Base-by-base conservation (phyloP, 2,888 invertebrate genomes). In the Andrena camellia region DNA sequence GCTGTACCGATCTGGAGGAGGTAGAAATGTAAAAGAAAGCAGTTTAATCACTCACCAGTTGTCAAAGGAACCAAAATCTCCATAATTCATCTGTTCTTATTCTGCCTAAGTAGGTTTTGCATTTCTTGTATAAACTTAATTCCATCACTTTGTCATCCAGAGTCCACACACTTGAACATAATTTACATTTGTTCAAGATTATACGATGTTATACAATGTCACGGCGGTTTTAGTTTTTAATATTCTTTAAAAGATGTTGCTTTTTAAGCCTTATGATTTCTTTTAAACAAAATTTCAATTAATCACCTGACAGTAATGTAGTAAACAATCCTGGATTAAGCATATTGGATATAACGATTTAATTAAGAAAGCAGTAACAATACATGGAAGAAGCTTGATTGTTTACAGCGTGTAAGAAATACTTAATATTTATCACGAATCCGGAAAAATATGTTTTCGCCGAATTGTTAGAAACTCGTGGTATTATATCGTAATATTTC, bases 21-120 rank as follows among this genome's bases (percentile, higher is more conserved):
- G 10, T 57, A 23, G 26, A 2, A 57, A 23, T 26, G 1, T 23
- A 8, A 57, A 23, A 20, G 23, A 57, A 23, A 57, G 4, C 13
- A 57, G 8, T 26, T 57, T 57, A 23, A 23, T 57, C 10, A 57
- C 57, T 57, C 23, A 57, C 57, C 57, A 57, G 57, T 13, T 57
- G 23, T 3, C 4, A 20, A 26, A 26, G 10, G 23, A 23, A 10
- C 13, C 20, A 1, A 23, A 0, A 23, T 57, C 26, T 57, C 23
- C 57, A 57, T 57, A 23, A 57, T 57, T 57, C 23, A 57, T 20
- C 23, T 23, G 23, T 57, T 57, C 4, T 23, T 57, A 52, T n/a
- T 52, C 52, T 52, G 52, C 20, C 42, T 52, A 52, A 20, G 23
- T 57, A 23, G 10, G 23, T 10, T 20, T 23, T 26, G 8, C 10